These are phyloP conservation scores for Cygnus buccinator DNA, from an alignment of 2,113 vertebrate species.

Conservation along the genomic window DNA sequence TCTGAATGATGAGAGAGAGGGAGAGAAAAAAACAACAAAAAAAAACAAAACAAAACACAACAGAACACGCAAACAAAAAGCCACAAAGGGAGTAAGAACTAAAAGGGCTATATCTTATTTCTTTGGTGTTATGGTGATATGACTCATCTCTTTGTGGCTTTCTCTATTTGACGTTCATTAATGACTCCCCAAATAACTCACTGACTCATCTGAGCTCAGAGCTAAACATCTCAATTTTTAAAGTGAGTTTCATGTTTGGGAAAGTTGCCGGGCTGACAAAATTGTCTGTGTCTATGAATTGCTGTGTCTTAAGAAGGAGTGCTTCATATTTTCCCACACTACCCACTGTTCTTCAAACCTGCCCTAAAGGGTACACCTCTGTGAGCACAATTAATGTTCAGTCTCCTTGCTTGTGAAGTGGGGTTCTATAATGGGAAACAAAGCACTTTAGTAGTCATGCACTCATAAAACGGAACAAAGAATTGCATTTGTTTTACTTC, in stretches of 20 bases:
- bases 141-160: background rate
- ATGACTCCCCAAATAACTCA: background rate
- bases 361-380: background rate
- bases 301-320: background rate
- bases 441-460: background rate
- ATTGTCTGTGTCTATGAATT: background rate
- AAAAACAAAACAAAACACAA: background rate
- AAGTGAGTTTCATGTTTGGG: background rate
- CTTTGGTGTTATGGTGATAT: background rate
- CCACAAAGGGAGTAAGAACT: background rate
- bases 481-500: background rate
- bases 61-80: background rate
- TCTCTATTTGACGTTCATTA: conserved; percentile 17
- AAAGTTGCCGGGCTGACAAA: accelerated
- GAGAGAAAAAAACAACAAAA: background rate
- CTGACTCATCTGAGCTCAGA: conserved; percentile 3
- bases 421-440: background rate
- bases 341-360: background rate
- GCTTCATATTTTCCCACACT: background rate
- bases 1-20: background rate
- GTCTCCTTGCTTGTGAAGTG: background rate
- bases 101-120: background rate
- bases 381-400: background rate
- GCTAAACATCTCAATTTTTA: background rate
- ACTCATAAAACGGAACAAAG: background rate